phyloP scores from a whole-genome alignment of 2,113 vertebrate genomes.

The Neogobius melanostomus region DNA sequence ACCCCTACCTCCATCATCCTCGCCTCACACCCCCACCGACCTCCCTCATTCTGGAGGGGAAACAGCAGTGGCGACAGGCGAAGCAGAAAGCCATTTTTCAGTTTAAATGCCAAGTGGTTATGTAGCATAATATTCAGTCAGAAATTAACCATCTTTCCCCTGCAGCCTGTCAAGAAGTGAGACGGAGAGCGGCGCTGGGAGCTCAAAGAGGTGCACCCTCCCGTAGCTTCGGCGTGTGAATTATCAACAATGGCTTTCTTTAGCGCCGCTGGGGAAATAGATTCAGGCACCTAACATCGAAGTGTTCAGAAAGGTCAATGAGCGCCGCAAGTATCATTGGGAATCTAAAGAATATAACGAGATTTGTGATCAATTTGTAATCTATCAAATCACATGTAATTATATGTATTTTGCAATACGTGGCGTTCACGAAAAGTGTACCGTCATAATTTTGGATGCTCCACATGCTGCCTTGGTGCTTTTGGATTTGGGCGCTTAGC shows the following conservation, averaged over 20 bases:
- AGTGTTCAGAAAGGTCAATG: slow-evolving; percentile 8
- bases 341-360: slow-evolving; percentile 1
- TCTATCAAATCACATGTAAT: too few species aligned
- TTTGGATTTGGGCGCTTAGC: too few species aligned
- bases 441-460: too few species aligned
- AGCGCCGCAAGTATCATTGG: neutral
- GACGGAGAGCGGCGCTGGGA: slow-evolving; percentile 72
- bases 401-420: neutral
- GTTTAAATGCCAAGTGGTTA: slow-evolving; percentile 99
- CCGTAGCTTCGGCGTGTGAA: slow-evolving; percentile 25
- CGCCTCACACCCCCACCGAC: slow-evolving; percentile 25
- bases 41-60: slow-evolving; percentile 78
- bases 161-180: slow-evolving; percentile 80
- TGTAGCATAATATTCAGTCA: slow-evolving; percentile 95
- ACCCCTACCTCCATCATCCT: slow-evolving; percentile 60
- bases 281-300: slow-evolving; percentile 10
- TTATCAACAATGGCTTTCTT: slow-evolving; percentile 35
- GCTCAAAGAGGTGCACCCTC: slow-evolving; percentile 29
- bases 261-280: slow-evolving; percentile 17
- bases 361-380: neutral
- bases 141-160: slow-evolving; percentile 90
- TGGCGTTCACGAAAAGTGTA: too few species aligned
- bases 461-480: too few species aligned
- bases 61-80: slow-evolving; percentile 90
- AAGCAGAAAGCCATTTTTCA: slow-evolving; percentile 99